phyloP scores from a whole-genome alignment of 2,797 vertebrate species.

The Sylvia borin region DNA sequence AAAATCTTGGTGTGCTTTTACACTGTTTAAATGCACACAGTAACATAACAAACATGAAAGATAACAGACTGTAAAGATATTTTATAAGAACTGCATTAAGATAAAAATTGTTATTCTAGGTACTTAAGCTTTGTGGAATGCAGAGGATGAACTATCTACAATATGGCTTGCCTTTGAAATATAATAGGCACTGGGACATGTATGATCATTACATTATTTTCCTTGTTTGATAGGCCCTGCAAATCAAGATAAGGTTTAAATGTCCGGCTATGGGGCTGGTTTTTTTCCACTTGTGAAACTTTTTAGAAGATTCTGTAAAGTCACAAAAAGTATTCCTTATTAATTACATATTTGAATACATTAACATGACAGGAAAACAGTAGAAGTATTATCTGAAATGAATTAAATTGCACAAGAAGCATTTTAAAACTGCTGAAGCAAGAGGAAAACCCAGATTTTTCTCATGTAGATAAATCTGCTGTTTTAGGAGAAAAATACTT shows the following conservation, averaged over 20 bases:
- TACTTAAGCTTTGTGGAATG: not conserved
- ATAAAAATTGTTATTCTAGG: not conserved
- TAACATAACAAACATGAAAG: not conserved
- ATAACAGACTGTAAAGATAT: not conserved
- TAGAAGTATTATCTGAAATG: not conserved
- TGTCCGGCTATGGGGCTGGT: fast-evolving
- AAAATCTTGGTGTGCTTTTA: not conserved
- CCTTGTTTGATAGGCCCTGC: not conserved
- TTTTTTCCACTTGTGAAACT: not conserved
- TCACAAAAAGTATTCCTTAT: not conserved
- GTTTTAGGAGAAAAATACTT: not conserved
- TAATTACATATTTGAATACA: not conserved
- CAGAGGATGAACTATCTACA: not conserved
- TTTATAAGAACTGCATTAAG: not conserved
- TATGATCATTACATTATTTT: not conserved
- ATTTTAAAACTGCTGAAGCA: not conserved
- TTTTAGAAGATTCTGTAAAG: not conserved
- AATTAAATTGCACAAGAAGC: not conserved
- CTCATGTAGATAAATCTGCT: not conserved
- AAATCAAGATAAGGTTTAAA: not conserved
- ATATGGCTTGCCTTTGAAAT: not conserved
- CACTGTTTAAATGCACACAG: not conserved
- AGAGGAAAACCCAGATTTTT: not conserved
- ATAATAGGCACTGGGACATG: not conserved
- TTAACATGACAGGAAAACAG: not conserved